Conservation (phyloP, 2,888 invertebrate species). For the Rhodophaea formosa region DNA sequence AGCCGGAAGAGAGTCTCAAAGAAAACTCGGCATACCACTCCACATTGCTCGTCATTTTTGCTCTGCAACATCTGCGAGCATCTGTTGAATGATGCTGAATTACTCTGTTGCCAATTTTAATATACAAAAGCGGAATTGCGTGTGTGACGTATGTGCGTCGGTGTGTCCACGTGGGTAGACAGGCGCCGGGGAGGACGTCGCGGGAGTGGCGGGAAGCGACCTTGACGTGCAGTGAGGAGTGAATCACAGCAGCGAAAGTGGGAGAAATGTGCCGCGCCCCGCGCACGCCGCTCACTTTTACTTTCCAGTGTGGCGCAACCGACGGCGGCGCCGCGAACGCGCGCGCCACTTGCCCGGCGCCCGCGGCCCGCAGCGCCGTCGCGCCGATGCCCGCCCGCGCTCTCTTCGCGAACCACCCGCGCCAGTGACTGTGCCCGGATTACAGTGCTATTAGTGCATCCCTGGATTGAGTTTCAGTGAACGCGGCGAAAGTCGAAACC, state of each 20-base stretch:
- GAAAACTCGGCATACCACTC: neutral
- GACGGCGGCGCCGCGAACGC: constrained; percentile 65
- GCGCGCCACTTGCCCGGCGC: constrained; percentile 79
- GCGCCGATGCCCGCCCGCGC: constrained; percentile 61
- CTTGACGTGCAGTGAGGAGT: constrained; percentile 61
- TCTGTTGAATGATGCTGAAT: neutral
- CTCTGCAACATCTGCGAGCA: neutral
- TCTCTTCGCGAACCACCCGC: constrained; percentile 47
- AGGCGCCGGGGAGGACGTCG: constrained; percentile 27
- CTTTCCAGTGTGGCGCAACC: constrained; percentile 80
- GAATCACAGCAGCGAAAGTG: constrained; percentile 80
- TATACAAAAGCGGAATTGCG: neutral
- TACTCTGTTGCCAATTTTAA: neutral
- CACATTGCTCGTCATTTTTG: neutral
- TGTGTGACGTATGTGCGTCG: constrained; percentile 1
- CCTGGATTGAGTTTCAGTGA: constrained; percentile 72
- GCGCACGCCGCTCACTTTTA: constrained; percentile 78
- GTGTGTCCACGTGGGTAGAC: constrained; percentile 4
- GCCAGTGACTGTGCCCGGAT: constrained; percentile 70
- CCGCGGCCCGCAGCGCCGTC: constrained; percentile 79
- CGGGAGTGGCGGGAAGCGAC: constrained; percentile 73
- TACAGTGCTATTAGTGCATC: constrained; percentile 75
- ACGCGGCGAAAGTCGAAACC: constrained; percentile 70
- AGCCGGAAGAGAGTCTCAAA: neutral
- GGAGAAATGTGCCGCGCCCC: constrained; percentile 78